Evolutionary conservation across 2,113 vertebrate genomes (phyloP).

Genomic region (Pelusios castaneus): DNA sequence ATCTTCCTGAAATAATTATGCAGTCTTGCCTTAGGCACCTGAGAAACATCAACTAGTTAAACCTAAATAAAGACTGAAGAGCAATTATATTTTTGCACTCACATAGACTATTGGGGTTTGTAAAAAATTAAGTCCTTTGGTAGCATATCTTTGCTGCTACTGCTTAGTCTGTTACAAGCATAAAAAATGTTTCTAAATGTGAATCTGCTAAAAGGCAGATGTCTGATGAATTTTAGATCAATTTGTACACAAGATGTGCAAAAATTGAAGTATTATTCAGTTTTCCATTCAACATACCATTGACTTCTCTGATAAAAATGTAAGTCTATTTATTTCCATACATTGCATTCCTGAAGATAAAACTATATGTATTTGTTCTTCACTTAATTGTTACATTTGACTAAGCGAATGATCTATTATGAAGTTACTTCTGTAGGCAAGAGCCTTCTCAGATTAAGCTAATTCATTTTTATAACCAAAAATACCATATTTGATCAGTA

Average conservation of each 20-base stretch:
- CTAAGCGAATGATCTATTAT: background rate
- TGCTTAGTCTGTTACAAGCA: background rate
- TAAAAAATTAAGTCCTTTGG: background rate
- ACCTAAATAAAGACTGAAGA: background rate
- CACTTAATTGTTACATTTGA: background rate
- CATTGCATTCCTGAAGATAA: background rate
- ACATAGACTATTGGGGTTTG: background rate
- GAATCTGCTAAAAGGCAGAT: background rate
- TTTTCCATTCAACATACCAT: background rate
- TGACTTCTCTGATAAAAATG: background rate
- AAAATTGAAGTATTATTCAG: background rate
- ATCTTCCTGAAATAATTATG: background rate
- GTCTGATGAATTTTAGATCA: background rate
- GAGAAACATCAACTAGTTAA: background rate
- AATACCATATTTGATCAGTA: background rate
- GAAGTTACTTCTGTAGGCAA: background rate
- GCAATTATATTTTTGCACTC: background rate
- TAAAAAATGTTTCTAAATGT: background rate
- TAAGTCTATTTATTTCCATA: background rate
- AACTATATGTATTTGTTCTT: background rate
- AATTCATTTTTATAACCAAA: background rate
- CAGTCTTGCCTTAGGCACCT: background rate
- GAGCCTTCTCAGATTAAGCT: background rate
- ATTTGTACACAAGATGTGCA: background rate
- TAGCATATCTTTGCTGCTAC: background rate